Percentiles rank a stretch among this genome's conserved stretches.
Conservation (phyloP, 2,113 vertebrate genomes). For the Taurulus bubalis region DNA sequence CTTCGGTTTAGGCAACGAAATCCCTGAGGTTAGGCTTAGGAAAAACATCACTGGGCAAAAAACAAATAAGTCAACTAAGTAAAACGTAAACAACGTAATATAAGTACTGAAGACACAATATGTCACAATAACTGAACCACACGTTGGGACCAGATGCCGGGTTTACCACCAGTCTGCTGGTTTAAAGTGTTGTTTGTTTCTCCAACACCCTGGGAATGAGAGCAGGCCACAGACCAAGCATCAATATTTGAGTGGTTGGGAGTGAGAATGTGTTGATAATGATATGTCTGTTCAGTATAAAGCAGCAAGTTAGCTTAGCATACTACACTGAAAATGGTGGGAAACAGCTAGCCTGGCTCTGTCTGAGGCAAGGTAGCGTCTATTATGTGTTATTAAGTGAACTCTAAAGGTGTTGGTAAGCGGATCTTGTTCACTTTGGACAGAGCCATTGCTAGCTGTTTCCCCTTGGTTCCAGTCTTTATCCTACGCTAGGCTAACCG, state of each 20-base stretch:
- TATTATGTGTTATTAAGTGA: not conserved
- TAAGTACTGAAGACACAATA: too few relatives aligned
- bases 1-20: not conserved
- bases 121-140: too few relatives aligned
- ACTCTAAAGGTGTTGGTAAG: not conserved
- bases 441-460: not conserved
- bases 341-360: not conserved
- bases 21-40: not conserved
- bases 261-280: too few relatives aligned
- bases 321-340: not conserved
- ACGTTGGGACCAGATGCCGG: too few relatives aligned
- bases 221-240: too few relatives aligned
- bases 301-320: not conserved
- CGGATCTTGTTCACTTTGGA: not conserved
- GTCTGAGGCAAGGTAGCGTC: not conserved
- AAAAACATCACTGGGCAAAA: not conserved
- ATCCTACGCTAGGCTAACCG: slow-evolving; percentile 2
- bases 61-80: too few relatives aligned
- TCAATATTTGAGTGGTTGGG: too few relatives aligned
- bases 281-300: too few relatives aligned
- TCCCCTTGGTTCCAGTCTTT: not conserved
- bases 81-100: too few relatives aligned
- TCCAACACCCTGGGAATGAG: not conserved
- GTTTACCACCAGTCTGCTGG: too few relatives aligned
- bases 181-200: too few relatives aligned